Evolutionary conservation across 2,888 invertebrate species (phyloP), one percentile per base, ranked within the genome.

Genomic region (Aethes cnicana): DNA sequence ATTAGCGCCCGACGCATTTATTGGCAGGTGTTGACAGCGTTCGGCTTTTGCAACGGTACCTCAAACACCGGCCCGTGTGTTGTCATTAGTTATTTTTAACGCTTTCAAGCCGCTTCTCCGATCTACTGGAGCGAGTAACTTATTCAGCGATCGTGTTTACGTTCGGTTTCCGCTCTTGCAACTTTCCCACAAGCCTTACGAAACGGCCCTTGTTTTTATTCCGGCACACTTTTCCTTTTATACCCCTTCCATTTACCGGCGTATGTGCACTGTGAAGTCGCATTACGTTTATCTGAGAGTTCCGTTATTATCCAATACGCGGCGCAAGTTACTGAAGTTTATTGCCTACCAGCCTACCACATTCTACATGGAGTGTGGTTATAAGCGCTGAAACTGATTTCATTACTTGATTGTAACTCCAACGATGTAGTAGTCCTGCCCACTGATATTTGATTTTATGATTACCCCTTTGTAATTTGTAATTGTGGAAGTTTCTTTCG

Each of bases 81-180:
- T 88, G 86, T 87, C 88, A 88, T 81, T 81, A 77, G 82, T 84
- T 89, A 88, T 88, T 87, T 85, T 85, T 88, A 86, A 80, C 81
- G 76, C 67, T 75, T 72, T 73, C 70, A 67, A 74, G 68, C 64
- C 55, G 64, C 62, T 57, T 59, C 61, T 63, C 58, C 61, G 59
- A 68, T 67, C 72, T 69, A 76, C 67, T 74, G 74, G 70, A 76
- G 75, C 78, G 73, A 72, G 64, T 72, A 77, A 75, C 71, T 74
- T 77, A 79, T 77, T 73, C 69, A 72, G 61, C 56, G 66, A 69
- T 75, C 66, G 67, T 63, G 70, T 71, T 75, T 77, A 77, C 78
- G 73, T 77, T 75, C 65, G 61, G 70, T 80, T 84, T 81, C 77
- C 77, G 75, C 66, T 72, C 76, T 78, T 74, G 80, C 76, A 82